Evolutionary conservation across 2,797 vertebrate species (phyloP).

Genomic region (Paguma larvata): DNA sequence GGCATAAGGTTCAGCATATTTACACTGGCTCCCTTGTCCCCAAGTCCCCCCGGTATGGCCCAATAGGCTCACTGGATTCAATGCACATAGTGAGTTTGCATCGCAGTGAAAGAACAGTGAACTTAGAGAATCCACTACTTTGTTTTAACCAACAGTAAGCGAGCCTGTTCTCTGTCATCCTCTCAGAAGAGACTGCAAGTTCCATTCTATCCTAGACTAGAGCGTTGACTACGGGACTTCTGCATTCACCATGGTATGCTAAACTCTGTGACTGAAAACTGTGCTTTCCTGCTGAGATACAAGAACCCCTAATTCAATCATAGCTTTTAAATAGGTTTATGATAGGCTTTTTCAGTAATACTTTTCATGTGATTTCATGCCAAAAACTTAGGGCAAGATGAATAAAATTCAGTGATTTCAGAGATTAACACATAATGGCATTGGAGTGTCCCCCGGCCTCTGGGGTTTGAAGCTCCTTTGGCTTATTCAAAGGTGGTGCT

Average conservation of each 20-base stretch:
- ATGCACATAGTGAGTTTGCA: not conserved
- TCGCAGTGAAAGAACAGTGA: not conserved
- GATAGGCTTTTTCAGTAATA: not conserved
- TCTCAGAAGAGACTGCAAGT: slow-evolving; percentile 1
- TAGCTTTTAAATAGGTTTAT: not conserved
- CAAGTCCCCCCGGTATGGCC: not conserved
- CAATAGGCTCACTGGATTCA: not conserved
- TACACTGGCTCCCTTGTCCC: not conserved
- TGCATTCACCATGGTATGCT: not conserved
- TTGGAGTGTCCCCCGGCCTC: not conserved
- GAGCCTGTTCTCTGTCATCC: not conserved
- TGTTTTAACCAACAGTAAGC: not conserved
- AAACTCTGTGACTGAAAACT: not conserved
- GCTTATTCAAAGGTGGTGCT: too few species aligned
- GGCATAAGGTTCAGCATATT: not conserved
- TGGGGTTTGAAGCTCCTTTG: not conserved
- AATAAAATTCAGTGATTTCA: not conserved
- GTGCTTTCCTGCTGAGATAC: not conserved
- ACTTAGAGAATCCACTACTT: not conserved
- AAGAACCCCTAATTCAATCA: not conserved
- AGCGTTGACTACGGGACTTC: not conserved
- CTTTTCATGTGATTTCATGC: not conserved
- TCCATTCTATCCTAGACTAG: not conserved
- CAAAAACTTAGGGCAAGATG: not conserved
- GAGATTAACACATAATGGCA: not conserved